Percentiles rank a stretch among this genome's conserved stretches.
Evolutionary conservation across 2,113 vertebrate species (phyloP).

Genomic region (Catharus bicknelli): DNA sequence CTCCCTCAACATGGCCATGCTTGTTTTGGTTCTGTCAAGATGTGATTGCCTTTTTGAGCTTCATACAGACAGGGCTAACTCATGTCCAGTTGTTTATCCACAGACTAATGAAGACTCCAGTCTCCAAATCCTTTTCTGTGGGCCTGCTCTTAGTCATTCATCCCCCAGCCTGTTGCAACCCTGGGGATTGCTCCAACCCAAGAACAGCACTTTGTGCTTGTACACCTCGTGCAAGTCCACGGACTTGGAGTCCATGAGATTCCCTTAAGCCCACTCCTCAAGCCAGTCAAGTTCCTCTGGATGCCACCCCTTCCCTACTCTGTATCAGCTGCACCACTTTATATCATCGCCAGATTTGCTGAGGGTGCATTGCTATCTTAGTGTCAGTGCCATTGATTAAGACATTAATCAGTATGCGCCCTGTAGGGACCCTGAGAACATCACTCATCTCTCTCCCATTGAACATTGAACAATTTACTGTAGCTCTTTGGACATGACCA

Average conservation of each 20-base stretch:
- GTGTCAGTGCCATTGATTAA: neutral
- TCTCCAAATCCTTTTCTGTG: neutral
- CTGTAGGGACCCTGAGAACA: neutral
- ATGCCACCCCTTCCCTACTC: neutral
- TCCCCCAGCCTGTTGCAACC: rapidly evolving
- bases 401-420: neutral
- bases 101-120: neutral
- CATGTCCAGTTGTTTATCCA: neutral
- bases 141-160: neutral
- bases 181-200: rapidly evolving
- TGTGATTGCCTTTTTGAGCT: neutral
- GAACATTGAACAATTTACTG: neutral
- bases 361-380: neutral
- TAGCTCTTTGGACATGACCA: neutral
- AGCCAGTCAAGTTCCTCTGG: neutral
- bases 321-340: rapidly evolving
- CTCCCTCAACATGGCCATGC: rapidly evolving
- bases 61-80: neutral
- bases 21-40: neutral
- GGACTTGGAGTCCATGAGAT: too few relatives aligned
- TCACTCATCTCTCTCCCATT: neutral
- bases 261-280: rapidly evolving
- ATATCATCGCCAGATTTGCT: neutral
- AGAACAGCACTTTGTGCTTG: neutral
- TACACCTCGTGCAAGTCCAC: too few relatives aligned